Evolutionary conservation across 1,140 invertebrate genomes (phyloP).

Genomic region (Gryllus bimaculatus): DNA sequence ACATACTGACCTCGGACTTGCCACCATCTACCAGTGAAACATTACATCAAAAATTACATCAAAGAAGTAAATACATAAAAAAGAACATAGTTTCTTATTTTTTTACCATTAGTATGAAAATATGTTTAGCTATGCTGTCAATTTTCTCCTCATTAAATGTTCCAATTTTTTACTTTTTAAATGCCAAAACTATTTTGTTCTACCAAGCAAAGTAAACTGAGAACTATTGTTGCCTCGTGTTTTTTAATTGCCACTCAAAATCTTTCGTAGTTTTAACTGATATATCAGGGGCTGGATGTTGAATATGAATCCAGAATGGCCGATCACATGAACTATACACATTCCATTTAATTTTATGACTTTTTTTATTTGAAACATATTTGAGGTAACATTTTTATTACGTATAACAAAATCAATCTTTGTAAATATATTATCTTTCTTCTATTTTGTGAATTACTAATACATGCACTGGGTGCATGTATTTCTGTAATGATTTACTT

Average conservation of each 20-base stretch:
- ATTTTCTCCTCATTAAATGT: conserved; percentile 7
- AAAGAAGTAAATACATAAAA: conserved; percentile 14
- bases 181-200: not conserved
- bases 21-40: conserved; percentile 19
- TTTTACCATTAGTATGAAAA: conserved; percentile 18
- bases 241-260: not conserved
- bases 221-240: not conserved
- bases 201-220: not conserved
- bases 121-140: conserved; percentile 19
- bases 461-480: not conserved
- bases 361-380: not conserved
- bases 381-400: not conserved
- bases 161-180: conserved; percentile 9
- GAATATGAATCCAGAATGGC: not conserved
- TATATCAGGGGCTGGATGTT: not conserved
- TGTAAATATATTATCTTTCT: not conserved
- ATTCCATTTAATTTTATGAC: not conserved
- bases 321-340: not conserved
- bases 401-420: too few relatives aligned
- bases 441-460: not conserved
- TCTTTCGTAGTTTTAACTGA: not conserved
- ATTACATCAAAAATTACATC: not conserved
- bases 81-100: conserved; percentile 18
- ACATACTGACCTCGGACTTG: conserved; percentile 16
- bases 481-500: not conserved